These are phyloP conservation scores for Ceriagrion tenellum DNA, from an alignment of 2,888 invertebrate species.

Conservation along the genomic window DNA sequence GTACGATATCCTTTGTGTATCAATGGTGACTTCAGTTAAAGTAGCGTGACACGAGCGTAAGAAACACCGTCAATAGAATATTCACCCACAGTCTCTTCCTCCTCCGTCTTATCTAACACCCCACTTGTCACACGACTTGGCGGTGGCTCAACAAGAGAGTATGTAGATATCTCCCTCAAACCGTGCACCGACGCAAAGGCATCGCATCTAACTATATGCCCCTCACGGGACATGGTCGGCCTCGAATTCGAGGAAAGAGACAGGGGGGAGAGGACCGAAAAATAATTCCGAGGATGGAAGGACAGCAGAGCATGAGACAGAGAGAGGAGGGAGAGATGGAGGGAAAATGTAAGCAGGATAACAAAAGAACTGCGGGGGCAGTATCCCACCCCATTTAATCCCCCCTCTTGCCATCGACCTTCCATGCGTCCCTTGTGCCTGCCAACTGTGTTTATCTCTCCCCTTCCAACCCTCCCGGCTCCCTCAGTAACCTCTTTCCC, in stretches of 20 bases:
- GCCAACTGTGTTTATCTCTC: not conserved
- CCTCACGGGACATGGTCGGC: not conserved
- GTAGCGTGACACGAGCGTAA: too few species aligned
- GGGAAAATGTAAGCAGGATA: conserved; percentile 16
- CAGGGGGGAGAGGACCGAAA: not conserved
- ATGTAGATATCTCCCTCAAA: too few species aligned
- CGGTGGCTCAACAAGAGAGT: too few species aligned
- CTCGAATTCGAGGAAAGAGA: not conserved
- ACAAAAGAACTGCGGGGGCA: not conserved
- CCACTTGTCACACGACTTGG: not conserved
- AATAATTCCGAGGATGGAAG: not conserved
- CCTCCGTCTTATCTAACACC: not conserved
- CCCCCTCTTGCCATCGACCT: not conserved
- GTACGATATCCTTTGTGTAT: too few species aligned
- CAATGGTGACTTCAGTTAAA: too few species aligned
- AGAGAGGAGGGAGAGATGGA: not conserved
- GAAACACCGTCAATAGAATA: too few species aligned
- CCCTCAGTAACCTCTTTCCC: too few species aligned
- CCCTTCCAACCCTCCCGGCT: too few species aligned
- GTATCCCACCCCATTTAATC: not conserved
- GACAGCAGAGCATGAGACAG: not conserved
- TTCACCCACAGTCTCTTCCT: not conserved
- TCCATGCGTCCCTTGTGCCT: not conserved
- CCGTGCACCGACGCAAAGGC: too few species aligned
- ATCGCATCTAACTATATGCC: not conserved